Percentiles rank a stretch among this genome's conserved stretches.
Evolutionary conservation across 2,797 vertebrate species (phyloP).

Genomic region (Characodon lateralis): DNA sequence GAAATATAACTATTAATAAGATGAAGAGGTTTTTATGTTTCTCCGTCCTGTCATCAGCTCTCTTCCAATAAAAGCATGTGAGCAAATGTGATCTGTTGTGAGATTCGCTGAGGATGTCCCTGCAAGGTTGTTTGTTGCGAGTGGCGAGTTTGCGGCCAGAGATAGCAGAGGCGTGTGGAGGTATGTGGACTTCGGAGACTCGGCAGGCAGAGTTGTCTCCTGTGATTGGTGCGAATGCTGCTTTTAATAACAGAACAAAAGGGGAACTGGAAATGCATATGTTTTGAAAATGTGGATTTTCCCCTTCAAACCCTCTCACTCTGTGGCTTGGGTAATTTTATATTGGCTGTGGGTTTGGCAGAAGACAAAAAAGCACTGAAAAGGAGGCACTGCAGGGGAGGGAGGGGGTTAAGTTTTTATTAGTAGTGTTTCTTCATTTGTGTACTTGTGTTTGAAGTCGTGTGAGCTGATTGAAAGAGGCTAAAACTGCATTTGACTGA

Average conservation of each 20-base stretch:
- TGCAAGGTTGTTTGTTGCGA: constrained; percentile 54
- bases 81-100: constrained; percentile 35
- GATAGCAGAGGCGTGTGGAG: constrained; percentile 71
- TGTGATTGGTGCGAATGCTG: constrained; percentile 82
- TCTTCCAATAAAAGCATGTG: constrained; percentile 62
- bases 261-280: constrained; percentile 86
- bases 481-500: constrained; percentile 44
- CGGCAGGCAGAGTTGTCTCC: constrained; percentile 63
- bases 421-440: constrained; percentile 82
- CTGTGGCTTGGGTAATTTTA: constrained; percentile 85
- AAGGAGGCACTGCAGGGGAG: constrained; percentile 57
- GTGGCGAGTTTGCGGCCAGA: constrained; percentile 58
- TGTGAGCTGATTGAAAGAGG: constrained; percentile 40
- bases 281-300: constrained; percentile 82
- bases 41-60: constrained; percentile 48
- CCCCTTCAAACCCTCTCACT: constrained; percentile 61
- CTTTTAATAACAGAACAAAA: constrained; percentile 89
- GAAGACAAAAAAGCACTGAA: constrained; percentile 77
- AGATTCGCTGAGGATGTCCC: constrained; percentile 34
- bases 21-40: constrained; percentile 11
- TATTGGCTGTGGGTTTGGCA: constrained; percentile 87
- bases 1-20: constrained; percentile 45
- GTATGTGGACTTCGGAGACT: constrained; percentile 67
- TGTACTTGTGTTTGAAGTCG: constrained; percentile 71
- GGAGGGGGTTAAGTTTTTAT: constrained; percentile 67